Evolutionary conservation across 1,140 invertebrate genomes (phyloP).

Genomic region (Lepidurus couesii): DNA sequence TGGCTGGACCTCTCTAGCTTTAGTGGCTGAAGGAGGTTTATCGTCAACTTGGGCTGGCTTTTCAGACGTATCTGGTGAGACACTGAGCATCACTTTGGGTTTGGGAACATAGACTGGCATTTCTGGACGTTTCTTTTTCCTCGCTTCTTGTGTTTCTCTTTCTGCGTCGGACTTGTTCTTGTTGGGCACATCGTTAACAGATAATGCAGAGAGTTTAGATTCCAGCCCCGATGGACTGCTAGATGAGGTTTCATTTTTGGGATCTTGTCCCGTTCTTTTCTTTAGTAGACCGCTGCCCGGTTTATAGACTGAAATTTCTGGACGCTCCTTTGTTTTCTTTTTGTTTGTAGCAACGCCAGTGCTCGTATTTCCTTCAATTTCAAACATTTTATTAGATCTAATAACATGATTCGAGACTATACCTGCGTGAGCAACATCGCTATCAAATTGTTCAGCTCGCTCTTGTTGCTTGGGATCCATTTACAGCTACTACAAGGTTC

Average conservation of each 20-base stretch:
- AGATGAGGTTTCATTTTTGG: conserved; percentile 45
- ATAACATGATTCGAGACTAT: not conserved
- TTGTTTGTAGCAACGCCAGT: not conserved
- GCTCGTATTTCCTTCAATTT: not conserved
- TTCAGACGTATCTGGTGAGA: conserved; percentile 38
- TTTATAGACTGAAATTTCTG: conserved; percentile 49
- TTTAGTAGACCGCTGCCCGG: conserved; percentile 57
- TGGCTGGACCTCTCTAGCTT: not conserved
- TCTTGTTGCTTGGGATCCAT: not conserved
- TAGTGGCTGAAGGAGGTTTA: not conserved
- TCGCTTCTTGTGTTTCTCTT: not conserved
- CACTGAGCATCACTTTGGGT: conserved; percentile 30
- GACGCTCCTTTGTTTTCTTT: conserved; percentile 30
- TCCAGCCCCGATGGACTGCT: not conserved
- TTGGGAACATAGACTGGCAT: conserved; percentile 30
- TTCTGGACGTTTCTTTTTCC: conserved; percentile 38
- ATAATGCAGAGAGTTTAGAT: conserved; percentile 2
- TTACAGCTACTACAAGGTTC: not conserved
- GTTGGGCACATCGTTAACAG: conserved; percentile 27
- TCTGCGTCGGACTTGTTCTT: not conserved
- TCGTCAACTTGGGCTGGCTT: not conserved
- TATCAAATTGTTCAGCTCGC: not conserved
- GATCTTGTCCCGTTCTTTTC: conserved; percentile 48
- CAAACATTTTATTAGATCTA: not conserved
- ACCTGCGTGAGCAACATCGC: not conserved